Percentiles rank a stretch among this genome's conserved stretches.
Evolutionary conservation across 2,888 invertebrate species (phyloP).

Genomic region (Idaea aversata): DNA sequence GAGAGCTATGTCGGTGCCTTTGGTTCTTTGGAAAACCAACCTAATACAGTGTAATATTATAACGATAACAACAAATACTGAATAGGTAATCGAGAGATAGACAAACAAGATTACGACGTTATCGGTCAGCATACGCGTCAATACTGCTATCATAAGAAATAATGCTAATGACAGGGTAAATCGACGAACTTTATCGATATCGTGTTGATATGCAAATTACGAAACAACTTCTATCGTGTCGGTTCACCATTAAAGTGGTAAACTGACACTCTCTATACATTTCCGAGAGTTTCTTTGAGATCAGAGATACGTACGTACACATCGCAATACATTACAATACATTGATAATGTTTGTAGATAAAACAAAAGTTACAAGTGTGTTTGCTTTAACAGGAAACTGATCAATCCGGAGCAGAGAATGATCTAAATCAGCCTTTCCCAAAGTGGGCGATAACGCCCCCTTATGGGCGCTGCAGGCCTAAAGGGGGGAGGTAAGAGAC

Average conservation of each 20-base stretch:
- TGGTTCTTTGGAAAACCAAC: too few species aligned
- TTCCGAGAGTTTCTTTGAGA: not conserved
- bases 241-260: slow-evolving; percentile 2
- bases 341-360: not conserved
- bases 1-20: too few species aligned
- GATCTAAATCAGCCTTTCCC: too few species aligned
- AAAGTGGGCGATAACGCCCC: too few species aligned
- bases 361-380: not conserved
- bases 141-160: slow-evolving; percentile 8
- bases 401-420: not conserved
- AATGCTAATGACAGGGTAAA: slow-evolving; percentile 10
- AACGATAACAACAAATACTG: not conserved
- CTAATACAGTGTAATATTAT: not conserved
- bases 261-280: not conserved
- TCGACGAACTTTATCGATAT: slow-evolving; percentile 11
- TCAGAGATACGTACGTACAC: slow-evolving; percentile 13
- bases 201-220: slow-evolving; percentile 5
- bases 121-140: slow-evolving; percentile 8
- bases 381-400: not conserved
- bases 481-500: too few species aligned
- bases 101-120: slow-evolving; percentile 5
- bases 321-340: not conserved
- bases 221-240: slow-evolving; percentile 1
- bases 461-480: too few species aligned
- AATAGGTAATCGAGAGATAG: not conserved